Evolutionary conservation across 2,113 vertebrate genomes (phyloP).

Genomic region (Marcusenius ussheri): DNA sequence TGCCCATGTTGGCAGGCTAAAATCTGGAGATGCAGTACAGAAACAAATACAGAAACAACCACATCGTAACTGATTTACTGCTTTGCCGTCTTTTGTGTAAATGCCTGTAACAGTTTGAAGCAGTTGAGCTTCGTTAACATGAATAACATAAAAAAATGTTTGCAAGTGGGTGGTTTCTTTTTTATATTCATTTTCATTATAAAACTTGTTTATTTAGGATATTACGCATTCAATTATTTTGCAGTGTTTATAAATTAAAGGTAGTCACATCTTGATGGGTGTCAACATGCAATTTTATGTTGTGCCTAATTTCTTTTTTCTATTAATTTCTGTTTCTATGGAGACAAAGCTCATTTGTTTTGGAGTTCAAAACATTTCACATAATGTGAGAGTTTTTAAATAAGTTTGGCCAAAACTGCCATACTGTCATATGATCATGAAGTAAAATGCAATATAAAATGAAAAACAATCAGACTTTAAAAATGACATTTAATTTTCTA

Average conservation of each 20-base stretch:
- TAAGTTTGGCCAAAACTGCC: neutral
- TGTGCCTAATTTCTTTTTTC: conserved; percentile 13
- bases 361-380: conserved; percentile 13
- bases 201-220: conserved; percentile 1
- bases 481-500: neutral
- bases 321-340: conserved; percentile 37
- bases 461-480: neutral
- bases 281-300: conserved; percentile 3
- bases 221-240: neutral
- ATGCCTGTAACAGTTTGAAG: neutral
- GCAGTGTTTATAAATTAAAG: neutral
- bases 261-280: neutral
- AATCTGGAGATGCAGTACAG: neutral
- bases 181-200: neutral
- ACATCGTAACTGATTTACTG: neutral
- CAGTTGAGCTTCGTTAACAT: neutral
- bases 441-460: neutral
- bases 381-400: conserved; percentile 27
- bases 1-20: neutral
- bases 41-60: neutral
- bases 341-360: conserved; percentile 21
- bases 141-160: neutral
- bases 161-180: neutral
- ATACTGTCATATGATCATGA: neutral
- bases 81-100: neutral